A percentile compares a stretch with the other conserved stretches of the same genome.
These are phyloP conservation scores for Phalacrocorax brasilianus DNA, from an alignment of 2,113 vertebrate species.

Conservation along the genomic window DNA sequence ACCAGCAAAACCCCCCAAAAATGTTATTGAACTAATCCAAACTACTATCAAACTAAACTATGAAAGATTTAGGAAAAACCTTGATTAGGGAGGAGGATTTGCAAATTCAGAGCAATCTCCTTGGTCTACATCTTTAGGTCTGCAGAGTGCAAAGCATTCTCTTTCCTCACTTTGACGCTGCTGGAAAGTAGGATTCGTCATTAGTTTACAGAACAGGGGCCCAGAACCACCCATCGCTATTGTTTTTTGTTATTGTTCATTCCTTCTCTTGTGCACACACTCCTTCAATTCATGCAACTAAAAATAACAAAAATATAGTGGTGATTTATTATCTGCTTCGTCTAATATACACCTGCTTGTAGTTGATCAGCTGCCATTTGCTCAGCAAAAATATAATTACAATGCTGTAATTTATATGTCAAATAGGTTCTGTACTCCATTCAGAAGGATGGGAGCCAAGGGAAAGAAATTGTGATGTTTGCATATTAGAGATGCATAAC, in stretches of 20 bases:
- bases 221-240: not conserved
- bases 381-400: slow-evolving; percentile 6
- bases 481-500: not conserved
- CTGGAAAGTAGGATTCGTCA: not conserved
- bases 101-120: not conserved
- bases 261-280: not conserved
- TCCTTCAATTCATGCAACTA: not conserved
- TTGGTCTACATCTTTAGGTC: not conserved
- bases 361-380: not conserved
- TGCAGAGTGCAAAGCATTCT: not conserved
- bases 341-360: not conserved
- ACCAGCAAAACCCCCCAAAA: not conserved
- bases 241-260: not conserved
- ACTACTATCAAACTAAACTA: not conserved
- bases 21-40: not conserved
- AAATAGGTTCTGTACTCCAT: not conserved
- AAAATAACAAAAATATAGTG: not conserved
- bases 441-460: not conserved
- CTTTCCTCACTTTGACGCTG: not conserved
- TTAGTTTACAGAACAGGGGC: not conserved
- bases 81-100: accelerated
- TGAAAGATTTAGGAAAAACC: not conserved
- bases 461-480: not conserved
- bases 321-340: not conserved
- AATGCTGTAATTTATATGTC: not conserved